Percentiles rank a stretch among this genome's conserved stretches.
phyloP scores from a whole-genome alignment of 2,888 invertebrate species.

The Crematogaster levior region DNA sequence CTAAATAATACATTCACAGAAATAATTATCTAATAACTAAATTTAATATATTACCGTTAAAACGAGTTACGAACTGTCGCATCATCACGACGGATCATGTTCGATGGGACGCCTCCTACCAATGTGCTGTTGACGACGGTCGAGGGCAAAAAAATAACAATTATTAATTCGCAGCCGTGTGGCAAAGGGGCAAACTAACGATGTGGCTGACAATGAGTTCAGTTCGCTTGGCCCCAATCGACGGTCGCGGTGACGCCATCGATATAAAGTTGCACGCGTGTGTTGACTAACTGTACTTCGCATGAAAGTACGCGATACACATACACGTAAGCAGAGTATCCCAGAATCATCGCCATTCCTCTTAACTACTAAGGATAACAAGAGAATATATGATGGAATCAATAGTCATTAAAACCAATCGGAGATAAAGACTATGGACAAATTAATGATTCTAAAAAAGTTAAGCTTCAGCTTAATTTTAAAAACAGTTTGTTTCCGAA shows the following conservation, averaged over 20 bases:
- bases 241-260: conserved; percentile 74
- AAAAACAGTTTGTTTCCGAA: neutral
- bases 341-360: conserved; percentile 37
- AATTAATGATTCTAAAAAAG: neutral
- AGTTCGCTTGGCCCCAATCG: conserved; percentile 68
- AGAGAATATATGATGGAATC: conserved; percentile 25
- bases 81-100: conserved; percentile 5
- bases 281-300: conserved; percentile 79
- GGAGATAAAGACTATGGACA: neutral
- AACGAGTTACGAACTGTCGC: neutral
- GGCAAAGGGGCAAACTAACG: conserved; percentile 40
- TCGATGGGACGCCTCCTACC: conserved; percentile 36
- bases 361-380: conserved; percentile 14
- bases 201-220: conserved; percentile 62
- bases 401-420: conserved; percentile 5
- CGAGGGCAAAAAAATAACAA: conserved; percentile 54
- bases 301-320: conserved; percentile 62
- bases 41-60: conserved; percentile 4
- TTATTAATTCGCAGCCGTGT: conserved; percentile 51
- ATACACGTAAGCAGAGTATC: conserved; percentile 23
- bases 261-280: conserved; percentile 76
- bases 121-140: conserved; percentile 27
- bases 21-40: neutral
- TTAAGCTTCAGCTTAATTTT: neutral
- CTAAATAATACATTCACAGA: neutral